phyloP scores from a whole-genome alignment of 23 tunicate genomes.

The Ciona savignyi region DNA sequence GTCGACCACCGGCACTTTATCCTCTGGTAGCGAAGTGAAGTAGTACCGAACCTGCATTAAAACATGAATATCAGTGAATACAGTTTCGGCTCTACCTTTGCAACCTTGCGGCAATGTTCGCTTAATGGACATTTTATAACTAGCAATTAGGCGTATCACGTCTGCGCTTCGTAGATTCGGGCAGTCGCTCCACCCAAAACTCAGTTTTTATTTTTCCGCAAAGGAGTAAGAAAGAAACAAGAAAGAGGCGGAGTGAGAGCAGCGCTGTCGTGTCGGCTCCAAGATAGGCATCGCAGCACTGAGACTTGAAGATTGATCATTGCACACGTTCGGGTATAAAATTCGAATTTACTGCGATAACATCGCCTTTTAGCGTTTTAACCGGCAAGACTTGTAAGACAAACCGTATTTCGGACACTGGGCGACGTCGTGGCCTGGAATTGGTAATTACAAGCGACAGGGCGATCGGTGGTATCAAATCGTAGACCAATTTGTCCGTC shows the following conservation, averaged over 20 bases:
- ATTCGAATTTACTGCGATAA: not conserved
- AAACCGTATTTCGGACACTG: too few species aligned
- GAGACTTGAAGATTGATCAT: constrained; percentile 3
- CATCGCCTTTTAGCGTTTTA: not conserved
- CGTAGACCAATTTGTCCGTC: not conserved
- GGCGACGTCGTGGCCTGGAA: too few species aligned
- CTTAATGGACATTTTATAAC: not conserved
- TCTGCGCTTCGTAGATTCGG: not conserved
- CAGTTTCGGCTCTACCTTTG: too few species aligned
- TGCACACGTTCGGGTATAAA: not conserved
- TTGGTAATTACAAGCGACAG: too few species aligned
- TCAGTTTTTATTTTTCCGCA: not conserved
- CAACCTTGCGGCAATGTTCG: too few species aligned
- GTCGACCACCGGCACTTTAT: constrained; percentile 85
- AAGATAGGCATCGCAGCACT: constrained; percentile 8
- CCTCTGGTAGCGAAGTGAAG: constrained; percentile 74
- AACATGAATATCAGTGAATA: too few species aligned
- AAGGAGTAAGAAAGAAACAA: not conserved
- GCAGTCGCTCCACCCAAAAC: not conserved
- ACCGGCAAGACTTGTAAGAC: too few species aligned
- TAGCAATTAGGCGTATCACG: not conserved
- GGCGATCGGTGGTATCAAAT: too few species aligned
- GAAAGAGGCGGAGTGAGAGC: not conserved
- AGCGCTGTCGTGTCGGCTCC: constrained; percentile 7
- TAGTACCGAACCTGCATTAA: constrained; percentile 79